These are phyloP conservation scores for Pachypsylla venusta DNA, from an alignment of 1,140 invertebrate species.

Conservation along the genomic window DNA sequence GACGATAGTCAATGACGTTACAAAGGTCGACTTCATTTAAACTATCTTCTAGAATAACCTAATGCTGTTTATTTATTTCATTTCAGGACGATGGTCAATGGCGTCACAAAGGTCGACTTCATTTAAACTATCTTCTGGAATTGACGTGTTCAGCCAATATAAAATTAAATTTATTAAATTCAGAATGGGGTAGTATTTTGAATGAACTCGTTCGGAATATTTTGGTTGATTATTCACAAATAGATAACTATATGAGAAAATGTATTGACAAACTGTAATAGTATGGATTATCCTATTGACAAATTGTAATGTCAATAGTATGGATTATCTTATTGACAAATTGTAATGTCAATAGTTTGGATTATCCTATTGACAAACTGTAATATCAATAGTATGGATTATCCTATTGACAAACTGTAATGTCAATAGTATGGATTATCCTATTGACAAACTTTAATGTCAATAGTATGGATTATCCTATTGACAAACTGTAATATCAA, in stretches of 20 bases:
- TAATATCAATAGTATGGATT: no score
- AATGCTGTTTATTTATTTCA: conserved; percentile 10
- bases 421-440: no score
- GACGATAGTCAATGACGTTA: not conserved
- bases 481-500: no score
- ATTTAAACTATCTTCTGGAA: conserved; percentile 48
- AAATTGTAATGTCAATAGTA: no score
- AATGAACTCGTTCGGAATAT: conserved; percentile 56
- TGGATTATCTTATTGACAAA: no score
- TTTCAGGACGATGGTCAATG: conserved; percentile 48
- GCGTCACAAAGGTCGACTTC: conserved; percentile 49
- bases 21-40: not conserved
- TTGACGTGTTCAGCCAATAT: conserved; percentile 53
- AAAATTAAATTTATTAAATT: conserved; percentile 52
- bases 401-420: no score
- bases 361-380: no score
- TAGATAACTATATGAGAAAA: conserved; percentile 57
- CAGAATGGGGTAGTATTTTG: conserved; percentile 55
- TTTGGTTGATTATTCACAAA: conserved; percentile 54
- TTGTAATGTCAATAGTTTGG: no score
- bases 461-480: no score
- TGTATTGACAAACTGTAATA: conserved; percentile 25
- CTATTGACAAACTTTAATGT: no score
- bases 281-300: no score
- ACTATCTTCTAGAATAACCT: not conserved